These are phyloP conservation scores for Apeltes quadracus DNA, from an alignment of 2,113 vertebrate genomes.

Conservation along the genomic window DNA sequence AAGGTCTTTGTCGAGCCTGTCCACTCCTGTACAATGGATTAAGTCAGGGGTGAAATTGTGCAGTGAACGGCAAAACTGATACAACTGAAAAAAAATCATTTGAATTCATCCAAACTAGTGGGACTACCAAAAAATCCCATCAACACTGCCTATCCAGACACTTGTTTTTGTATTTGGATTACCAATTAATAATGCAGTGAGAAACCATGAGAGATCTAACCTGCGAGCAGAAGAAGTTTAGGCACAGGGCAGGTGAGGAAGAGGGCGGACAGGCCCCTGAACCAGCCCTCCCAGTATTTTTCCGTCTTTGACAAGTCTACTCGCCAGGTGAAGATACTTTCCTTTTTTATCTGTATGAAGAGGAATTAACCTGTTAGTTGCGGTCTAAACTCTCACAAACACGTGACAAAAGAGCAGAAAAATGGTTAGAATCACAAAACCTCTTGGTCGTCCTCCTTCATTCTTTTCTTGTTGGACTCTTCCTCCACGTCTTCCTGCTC, in stretches of 20 bases:
- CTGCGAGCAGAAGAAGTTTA: slow-evolving; percentile 94
- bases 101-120: slow-evolving; percentile 10
- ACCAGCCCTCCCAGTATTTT: slow-evolving; percentile 99
- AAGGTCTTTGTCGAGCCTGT: slow-evolving; percentile 98
- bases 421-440: slow-evolving; percentile 63
- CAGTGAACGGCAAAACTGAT: slow-evolving; percentile 5
- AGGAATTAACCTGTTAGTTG: neutral
- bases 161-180: neutral
- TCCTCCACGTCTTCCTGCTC: slow-evolving; percentile 88
- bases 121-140: neutral
- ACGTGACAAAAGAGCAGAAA: neutral
- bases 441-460: slow-evolving; percentile 95
- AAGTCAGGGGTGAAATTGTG: slow-evolving; percentile 31
- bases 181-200: neutral
- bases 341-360: slow-evolving; percentile 87
- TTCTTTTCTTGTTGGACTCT: slow-evolving; percentile 90
- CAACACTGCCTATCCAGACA: neutral
- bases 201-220: slow-evolving; percentile 66
- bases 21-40: slow-evolving; percentile 85
- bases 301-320: slow-evolving; percentile 97
- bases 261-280: slow-evolving; percentile 93
- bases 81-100: slow-evolving; percentile 6
- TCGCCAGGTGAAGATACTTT: slow-evolving; percentile 93
- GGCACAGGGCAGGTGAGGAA: slow-evolving; percentile 93
- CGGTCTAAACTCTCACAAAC: neutral